Percentiles rank a stretch among this genome's conserved stretches.
These are phyloP conservation scores for Ganaspis brasiliensis DNA, from an alignment of 2,888 invertebrate genomes.

Conservation along the genomic window DNA sequence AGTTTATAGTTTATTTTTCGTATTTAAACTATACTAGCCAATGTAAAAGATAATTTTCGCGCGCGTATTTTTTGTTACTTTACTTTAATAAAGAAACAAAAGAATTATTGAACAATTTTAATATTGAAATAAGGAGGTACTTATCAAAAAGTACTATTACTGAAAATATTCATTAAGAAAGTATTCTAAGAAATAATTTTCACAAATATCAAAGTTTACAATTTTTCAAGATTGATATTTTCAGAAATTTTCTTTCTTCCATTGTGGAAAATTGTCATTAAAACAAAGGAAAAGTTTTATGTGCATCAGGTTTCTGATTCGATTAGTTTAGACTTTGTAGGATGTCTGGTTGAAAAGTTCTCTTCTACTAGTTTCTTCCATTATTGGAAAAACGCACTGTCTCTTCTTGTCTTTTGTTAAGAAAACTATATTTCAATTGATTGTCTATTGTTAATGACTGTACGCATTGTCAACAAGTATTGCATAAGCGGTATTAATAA, in stretches of 20 bases:
- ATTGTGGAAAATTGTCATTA: background rate
- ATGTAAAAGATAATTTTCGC: too few relatives aligned
- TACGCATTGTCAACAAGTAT: constrained; percentile 20
- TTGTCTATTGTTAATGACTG: constrained; percentile 41
- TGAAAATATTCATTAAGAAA: too few relatives aligned
- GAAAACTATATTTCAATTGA: constrained; percentile 41
- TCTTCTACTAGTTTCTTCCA: constrained; percentile 54
- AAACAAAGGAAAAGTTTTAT: background rate
- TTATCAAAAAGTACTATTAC: too few relatives aligned
- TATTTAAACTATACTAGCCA: too few relatives aligned
- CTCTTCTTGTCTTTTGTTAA: constrained; percentile 45
- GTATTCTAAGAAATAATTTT: too few relatives aligned
- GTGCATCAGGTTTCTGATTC: background rate
- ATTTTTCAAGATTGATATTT: background rate
- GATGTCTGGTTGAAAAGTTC: constrained; percentile 51
- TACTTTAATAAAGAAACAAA: too few relatives aligned
- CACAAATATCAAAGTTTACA: too few relatives aligned
- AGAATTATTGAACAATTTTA: too few relatives aligned
- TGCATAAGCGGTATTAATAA: constrained; percentile 2
- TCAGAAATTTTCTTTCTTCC: background rate
- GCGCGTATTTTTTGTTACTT: too few relatives aligned
- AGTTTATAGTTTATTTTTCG: too few relatives aligned
- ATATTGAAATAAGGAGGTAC: too few relatives aligned
- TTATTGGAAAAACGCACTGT: constrained; percentile 42
- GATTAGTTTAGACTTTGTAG: constrained; percentile 42